Base-by-base conservation (phyloP, 2,797 vertebrate species). In the Psittacula echo region DNA sequence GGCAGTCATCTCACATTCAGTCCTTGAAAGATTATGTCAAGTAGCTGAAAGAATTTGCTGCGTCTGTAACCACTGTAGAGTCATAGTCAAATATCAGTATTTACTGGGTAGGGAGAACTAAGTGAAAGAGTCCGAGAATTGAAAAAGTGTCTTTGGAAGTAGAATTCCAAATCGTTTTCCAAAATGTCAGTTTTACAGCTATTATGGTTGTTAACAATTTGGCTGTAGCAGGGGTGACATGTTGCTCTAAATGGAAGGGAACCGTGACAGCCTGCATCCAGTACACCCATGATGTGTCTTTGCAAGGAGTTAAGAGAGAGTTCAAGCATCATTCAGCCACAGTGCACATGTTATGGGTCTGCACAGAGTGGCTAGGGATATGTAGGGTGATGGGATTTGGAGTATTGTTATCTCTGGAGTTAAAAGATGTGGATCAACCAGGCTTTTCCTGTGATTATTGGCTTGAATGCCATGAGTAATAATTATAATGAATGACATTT, bases 81-180 rank as follows among this genome's bases (percentile, higher is more conserved):
- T 68, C 73, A 68, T 81, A 96, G 95, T 82, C 87, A 90, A 89
- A 92, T 64, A 81, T 44, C 83, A 77, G 74, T 78, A 92, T 97
- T 90, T 91, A 41, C 76, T 96, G 42, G 74, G 86, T 70, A 94
- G 87, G 90, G 75, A 96, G 67, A 97, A 96, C 68, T 96, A 89
- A 96, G 85, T 72, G 95, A 95, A 85, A 85, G 76, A 84, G 62
- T 97, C 44, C n/a, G 44, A 56, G 93, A 96, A 79, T 54, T 97
- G 51, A 95, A 97, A 85, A 97, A 94, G 14, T 61, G 19, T 91
- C 64, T 97, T 58, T 58, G 56, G 67, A 97, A 97, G 96, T 96
- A 87, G 74, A 93, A 42, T 62, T 89, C n/a, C 20, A 78, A 67
- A 80, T 89, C 45, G 20, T 85, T 91, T 92, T 66, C 23, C 83